phyloP scores from a whole-genome alignment of 2,113 vertebrate species.

The Ctenodactylus gundi region DNA sequence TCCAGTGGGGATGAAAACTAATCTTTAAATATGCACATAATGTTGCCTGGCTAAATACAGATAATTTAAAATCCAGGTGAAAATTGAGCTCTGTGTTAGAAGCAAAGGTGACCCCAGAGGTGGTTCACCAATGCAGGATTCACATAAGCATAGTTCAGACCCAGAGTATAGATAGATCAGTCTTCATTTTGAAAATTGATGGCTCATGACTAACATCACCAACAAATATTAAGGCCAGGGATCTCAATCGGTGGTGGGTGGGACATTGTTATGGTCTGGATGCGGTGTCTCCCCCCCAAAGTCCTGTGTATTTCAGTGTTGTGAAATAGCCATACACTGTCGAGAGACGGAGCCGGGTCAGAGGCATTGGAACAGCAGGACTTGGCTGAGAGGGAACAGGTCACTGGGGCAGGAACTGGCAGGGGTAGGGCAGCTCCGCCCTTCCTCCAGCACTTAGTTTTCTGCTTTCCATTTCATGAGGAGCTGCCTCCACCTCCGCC shows the following conservation, averaged over 20 bases:
- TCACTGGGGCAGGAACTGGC: too few relatives aligned
- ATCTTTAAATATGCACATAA: conserved; percentile 77
- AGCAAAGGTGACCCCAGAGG: conserved; percentile 68
- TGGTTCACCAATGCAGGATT: conserved; percentile 69
- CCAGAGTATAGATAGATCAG: conserved; percentile 57
- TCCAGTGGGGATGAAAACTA: conserved; percentile 74
- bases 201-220: conserved; percentile 71
- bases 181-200: conserved; percentile 77
- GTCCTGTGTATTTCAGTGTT: too few relatives aligned
- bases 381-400: too few relatives aligned
- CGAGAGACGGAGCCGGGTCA: too few relatives aligned
- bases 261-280: too few relatives aligned
- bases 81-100: conserved; percentile 80
- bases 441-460: too few relatives aligned
- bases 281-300: too few relatives aligned
- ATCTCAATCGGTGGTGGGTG: background rate
- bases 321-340: too few relatives aligned
- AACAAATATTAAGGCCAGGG: background rate
- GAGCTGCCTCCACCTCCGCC: too few relatives aligned
- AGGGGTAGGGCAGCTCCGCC: too few relatives aligned
- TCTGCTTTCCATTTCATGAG: too few relatives aligned
- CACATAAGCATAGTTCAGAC: conserved; percentile 70
- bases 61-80: conserved; percentile 82
- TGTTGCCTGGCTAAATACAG: conserved; percentile 80
- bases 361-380: too few relatives aligned